phyloP scores from a whole-genome alignment of 1,140 invertebrate species.

The Bombus consobrinus region DNA sequence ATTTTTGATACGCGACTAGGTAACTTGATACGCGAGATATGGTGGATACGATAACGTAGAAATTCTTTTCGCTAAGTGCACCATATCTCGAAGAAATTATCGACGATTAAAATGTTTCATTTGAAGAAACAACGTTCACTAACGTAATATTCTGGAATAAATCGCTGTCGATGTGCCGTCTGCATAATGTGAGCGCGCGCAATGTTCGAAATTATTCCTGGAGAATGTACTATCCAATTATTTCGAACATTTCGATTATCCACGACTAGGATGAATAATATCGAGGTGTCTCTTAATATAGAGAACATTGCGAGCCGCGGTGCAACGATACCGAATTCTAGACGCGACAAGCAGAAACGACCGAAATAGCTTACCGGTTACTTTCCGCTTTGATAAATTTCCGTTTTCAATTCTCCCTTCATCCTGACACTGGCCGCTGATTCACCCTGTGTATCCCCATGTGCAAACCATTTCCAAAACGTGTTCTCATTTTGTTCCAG shows the following conservation, averaged over 20 bases:
- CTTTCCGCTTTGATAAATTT: constrained; percentile 20
- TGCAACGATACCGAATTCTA: not conserved
- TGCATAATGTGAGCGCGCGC: not conserved
- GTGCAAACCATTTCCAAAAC: not conserved
- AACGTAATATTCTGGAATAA: no score
- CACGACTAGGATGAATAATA: constrained; percentile 20
- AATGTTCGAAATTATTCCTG: constrained; percentile 18
- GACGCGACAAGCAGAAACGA: not conserved
- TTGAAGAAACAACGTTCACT: no score
- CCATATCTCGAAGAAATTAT: no score
- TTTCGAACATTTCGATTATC: not conserved
- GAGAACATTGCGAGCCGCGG: not conserved
- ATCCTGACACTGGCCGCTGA: not conserved
- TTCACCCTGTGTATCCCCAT: not conserved
- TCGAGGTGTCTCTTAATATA: constrained; percentile 9
- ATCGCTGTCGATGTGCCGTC: not conserved
- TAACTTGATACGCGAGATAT: no score
- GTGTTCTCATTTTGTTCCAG: not conserved
- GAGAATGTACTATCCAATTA: constrained; percentile 26
- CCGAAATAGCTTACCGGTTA: constrained; percentile 31
- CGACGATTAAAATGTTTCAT: no score
- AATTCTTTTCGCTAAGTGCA: no score
- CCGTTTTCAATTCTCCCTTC: not conserved
- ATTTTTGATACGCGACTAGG: no score
- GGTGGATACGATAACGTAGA: no score